Base-by-base conservation (phyloP, 2,888 invertebrate genomes). In the Malthinus seriepunctatus region DNA sequence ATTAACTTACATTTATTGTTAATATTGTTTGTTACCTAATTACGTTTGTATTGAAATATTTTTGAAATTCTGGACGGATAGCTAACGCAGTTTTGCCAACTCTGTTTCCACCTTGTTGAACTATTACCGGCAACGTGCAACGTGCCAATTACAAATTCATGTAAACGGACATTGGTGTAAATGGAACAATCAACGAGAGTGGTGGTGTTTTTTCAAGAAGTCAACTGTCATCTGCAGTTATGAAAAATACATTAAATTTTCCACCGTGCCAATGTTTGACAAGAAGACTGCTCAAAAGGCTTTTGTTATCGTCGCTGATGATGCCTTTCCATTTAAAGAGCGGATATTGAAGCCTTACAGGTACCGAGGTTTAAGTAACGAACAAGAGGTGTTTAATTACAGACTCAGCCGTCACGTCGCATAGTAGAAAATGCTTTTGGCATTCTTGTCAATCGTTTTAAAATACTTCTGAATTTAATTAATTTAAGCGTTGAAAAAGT, bases 151-250 rank as follows among this genome's bases (percentile, higher is more conserved):
- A 68, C 52, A 64, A 63, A 42, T 71, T 71, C 60, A 56, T 57
- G 6, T 69, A 68, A 60, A 52, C 66, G 8, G 60, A 72, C 66
- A 59, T 66, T 50, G 71, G 67, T 2, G 53, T 60, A 8, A 67
- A 71, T 63, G 70, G 70, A 14, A 54, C 69, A 48, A 48, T 69
- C 31, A 67, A 65, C 39, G 71, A 70, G n/a, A n/a, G n/a, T 68
- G 68, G 67, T 32, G 64, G 65, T 44, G 64, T 69, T 1, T 67
- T 66, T 51, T 42, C 64, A 5, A 1, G 32, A 51, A 51, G 37
- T 14, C 3, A 35, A 35, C 8, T 48, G 35, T 48, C 48, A 4
- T 15, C 10, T 7, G 48, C 12, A 14, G 2, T 48, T 31, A 4
- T 7, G 9, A 34, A 48, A 8, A 48, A 48, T 48, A 32, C 12